Conservation (phyloP, 2,888 invertebrate genomes). For the Stenichneumon culpator region DNA sequence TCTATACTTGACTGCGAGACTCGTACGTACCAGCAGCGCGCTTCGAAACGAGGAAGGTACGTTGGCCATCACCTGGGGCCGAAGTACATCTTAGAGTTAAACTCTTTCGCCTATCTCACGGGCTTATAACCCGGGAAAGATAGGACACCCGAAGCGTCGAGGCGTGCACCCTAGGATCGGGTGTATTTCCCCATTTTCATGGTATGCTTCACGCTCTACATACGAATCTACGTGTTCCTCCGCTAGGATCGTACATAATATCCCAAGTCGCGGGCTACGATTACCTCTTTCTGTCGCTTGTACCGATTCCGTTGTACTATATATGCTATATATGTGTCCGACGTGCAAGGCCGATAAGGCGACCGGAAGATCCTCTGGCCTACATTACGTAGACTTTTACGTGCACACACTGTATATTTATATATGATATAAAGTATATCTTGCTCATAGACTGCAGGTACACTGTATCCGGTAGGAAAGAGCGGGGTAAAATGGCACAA, state of each 20-base stretch:
- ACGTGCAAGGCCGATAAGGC: slow-evolving; percentile 68
- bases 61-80: slow-evolving; percentile 37
- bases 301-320: slow-evolving; percentile 62
- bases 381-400: slow-evolving; percentile 44
- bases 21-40: not conserved
- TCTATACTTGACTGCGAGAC: not conserved
- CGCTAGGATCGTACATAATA: slow-evolving; percentile 51
- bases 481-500: too few relatives aligned
- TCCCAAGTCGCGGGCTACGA: slow-evolving; percentile 16
- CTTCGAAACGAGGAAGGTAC: slow-evolving; percentile 38
- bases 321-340: slow-evolving; percentile 65
- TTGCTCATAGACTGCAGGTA: not conserved
- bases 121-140: slow-evolving; percentile 53
- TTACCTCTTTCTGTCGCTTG: slow-evolving; percentile 41
- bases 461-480: not conserved
- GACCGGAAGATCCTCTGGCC: slow-evolving; percentile 26
- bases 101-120: slow-evolving; percentile 67
- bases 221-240: slow-evolving; percentile 68
- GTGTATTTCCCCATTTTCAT: slow-evolving; percentile 55
- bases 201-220: slow-evolving; percentile 68
- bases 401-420: slow-evolving; percentile 11
- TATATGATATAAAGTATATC: not conserved
- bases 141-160: slow-evolving; percentile 51
- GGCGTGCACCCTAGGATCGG: slow-evolving; percentile 41
- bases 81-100: slow-evolving; percentile 65